Conservation (phyloP, 2,888 invertebrate genomes). For the Macrosiphum euphorbiae region DNA sequence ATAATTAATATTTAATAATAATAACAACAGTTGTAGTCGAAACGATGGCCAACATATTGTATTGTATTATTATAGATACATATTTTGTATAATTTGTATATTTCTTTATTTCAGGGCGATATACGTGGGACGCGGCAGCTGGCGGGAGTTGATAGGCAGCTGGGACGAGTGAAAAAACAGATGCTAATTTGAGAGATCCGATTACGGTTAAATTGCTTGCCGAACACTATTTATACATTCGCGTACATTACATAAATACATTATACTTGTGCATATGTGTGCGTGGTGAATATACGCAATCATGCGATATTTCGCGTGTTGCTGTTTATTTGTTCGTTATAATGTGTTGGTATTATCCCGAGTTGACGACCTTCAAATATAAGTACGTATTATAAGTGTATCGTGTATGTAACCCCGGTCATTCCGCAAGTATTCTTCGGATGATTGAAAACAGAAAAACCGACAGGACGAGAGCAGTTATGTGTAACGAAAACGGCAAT, state of each 20-base stretch:
- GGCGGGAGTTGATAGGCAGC: background rate
- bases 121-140: background rate
- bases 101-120: background rate
- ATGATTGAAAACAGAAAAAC: background rate
- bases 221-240: background rate
- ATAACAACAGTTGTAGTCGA: background rate
- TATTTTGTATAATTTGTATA: background rate
- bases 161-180: slow-evolving; percentile 30
- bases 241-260: background rate
- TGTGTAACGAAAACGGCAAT: background rate
- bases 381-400: background rate
- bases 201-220: background rate
- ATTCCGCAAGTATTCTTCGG: background rate
- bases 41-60: background rate
- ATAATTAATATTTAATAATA: background rate
- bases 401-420: background rate
- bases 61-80: background rate
- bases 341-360: background rate
- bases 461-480: background rate
- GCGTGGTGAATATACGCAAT: background rate
- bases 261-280: background rate
- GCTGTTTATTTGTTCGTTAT: background rate
- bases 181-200: slow-evolving; percentile 5
- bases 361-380: slow-evolving; percentile 41
- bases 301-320: slow-evolving; percentile 41